Conservation (phyloP, 2,113 vertebrate genomes). For the Promerops cafer region DNA sequence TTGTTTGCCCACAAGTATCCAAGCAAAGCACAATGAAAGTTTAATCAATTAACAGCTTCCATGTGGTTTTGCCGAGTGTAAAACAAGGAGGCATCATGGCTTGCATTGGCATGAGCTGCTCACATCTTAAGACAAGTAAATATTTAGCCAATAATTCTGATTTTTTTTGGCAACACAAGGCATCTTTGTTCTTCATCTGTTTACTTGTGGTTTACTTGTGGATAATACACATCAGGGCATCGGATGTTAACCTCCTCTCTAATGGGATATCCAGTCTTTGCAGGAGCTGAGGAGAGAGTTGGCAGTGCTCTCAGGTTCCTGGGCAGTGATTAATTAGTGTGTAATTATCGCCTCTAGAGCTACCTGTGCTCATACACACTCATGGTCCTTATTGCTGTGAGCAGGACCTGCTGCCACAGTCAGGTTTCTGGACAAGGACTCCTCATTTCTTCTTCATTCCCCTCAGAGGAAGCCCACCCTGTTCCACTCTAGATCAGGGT, state of each 20-base stretch:
- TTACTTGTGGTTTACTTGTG: background rate
- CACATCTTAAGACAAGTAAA: conserved; percentile 1
- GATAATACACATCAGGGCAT: background rate
- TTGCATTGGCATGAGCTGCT: background rate
- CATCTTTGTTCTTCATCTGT: background rate
- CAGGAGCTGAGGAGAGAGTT: background rate
- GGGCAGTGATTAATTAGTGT: background rate
- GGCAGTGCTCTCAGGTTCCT: background rate
- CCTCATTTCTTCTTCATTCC: background rate
- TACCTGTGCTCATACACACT: background rate
- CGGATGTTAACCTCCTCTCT: background rate
- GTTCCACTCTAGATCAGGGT: background rate
- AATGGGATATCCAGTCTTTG: background rate
- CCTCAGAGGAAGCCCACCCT: background rate
- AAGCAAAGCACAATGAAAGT: background rate
- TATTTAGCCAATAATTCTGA: conserved; percentile 10
- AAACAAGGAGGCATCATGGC: background rate
- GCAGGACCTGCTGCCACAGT: background rate
- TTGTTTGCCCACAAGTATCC: background rate
- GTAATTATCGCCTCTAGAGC: background rate
- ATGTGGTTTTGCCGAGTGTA: background rate
- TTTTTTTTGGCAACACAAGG: background rate
- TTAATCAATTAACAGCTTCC: background rate
- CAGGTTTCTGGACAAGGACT: background rate
- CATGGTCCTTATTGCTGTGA: background rate